Base-by-base conservation (phyloP, 2,797 vertebrate species). In the Psittacula derbiana region DNA sequence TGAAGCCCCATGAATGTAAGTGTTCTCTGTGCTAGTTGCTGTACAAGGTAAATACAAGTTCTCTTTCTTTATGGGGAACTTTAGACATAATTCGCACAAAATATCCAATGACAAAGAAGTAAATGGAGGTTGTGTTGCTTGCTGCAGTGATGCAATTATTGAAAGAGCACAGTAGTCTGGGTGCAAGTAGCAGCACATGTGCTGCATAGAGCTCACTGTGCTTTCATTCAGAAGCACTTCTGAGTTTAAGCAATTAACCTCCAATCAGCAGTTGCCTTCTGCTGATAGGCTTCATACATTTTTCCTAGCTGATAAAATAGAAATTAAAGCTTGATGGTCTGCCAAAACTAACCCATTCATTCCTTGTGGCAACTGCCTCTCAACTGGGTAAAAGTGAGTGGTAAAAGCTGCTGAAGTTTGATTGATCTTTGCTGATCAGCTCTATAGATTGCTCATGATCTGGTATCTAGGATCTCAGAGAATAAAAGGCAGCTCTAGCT, bases 361-460 rank as follows among this genome's bases (percentile, higher is more conserved):
- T 58, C 30, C 46, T 71, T 25, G 8, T 0, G 64, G 16, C 30
- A 43, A 9, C 27, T 36, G 31, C 18, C 43, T 10, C 55, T 69
- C 4, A 0, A 16, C 7, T 41, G 65, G 12, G 21, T 16, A 16
- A 58, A 65, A 60, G 6, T 27, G 12, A 60, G 6, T 30, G 12
- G 9, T 19, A 46, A 67, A 80, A 72, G 2, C 17, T 57, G 20
- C 27, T 41, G 40, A 66, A 61, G 86, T 72, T 73, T 61, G 46
- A 25, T 53, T 31, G 52, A 73, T 91, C 61, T 40, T n/a, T 11
- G 33, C 27, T 41, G 73, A 47, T 94, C 81, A 50, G 6, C 43
- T 90, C 87, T n/a, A 52, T 9, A 64, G 93, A 65, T 75, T 50
- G 70, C 62, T 91, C 64, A 50, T 60, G 53, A 86, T 89, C 50